phyloP scores from a whole-genome alignment of 2,113 vertebrate species.

The Erythrolamprus reginae region DNA sequence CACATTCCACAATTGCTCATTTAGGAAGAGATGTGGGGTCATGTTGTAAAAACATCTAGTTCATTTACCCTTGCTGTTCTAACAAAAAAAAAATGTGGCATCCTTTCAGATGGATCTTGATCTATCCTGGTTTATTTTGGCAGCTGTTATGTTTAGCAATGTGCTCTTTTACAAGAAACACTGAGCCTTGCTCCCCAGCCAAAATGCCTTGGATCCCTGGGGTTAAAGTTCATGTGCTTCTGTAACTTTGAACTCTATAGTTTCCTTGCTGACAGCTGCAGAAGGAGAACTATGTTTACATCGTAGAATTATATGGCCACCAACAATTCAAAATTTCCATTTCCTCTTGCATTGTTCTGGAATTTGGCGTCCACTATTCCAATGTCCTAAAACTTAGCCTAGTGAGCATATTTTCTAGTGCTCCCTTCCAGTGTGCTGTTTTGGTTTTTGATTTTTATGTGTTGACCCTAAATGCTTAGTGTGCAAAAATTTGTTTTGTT shows the following conservation, averaged over 20 bases:
- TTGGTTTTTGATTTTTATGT: slow-evolving; percentile 46
- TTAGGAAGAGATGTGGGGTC: slow-evolving; percentile 39
- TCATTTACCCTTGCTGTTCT: slow-evolving; percentile 41
- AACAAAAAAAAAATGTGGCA: slow-evolving; percentile 45
- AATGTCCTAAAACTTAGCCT: slow-evolving; percentile 18
- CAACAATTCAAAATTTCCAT: slow-evolving; percentile 56
- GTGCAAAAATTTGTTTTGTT: slow-evolving; percentile 37
- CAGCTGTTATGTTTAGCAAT: slow-evolving; percentile 16
- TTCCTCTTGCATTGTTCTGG: slow-evolving; percentile 60
- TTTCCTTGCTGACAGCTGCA: slow-evolving; percentile 61
- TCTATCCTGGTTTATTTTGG: slow-evolving; percentile 54
- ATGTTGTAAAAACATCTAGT: slow-evolving; percentile 50
- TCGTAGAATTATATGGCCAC: slow-evolving; percentile 47
- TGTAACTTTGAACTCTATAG: slow-evolving; percentile 61
- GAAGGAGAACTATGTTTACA: slow-evolving; percentile 56
- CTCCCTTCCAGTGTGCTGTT: slow-evolving; percentile 16
- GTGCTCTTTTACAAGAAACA: slow-evolving; percentile 42
- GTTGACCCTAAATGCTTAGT: slow-evolving; percentile 29
- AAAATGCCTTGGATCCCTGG: slow-evolving; percentile 42
- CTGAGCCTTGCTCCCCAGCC: slow-evolving; percentile 36
- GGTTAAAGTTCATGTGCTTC: slow-evolving; percentile 53
- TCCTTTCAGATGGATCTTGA: slow-evolving; percentile 44
- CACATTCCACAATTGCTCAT: slow-evolving; percentile 39
- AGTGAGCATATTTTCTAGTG: not conserved
- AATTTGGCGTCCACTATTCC: slow-evolving; percentile 14